Evolutionary conservation across 2,113 vertebrate genomes (phyloP).

Genomic region (Platycercus adscitus): DNA sequence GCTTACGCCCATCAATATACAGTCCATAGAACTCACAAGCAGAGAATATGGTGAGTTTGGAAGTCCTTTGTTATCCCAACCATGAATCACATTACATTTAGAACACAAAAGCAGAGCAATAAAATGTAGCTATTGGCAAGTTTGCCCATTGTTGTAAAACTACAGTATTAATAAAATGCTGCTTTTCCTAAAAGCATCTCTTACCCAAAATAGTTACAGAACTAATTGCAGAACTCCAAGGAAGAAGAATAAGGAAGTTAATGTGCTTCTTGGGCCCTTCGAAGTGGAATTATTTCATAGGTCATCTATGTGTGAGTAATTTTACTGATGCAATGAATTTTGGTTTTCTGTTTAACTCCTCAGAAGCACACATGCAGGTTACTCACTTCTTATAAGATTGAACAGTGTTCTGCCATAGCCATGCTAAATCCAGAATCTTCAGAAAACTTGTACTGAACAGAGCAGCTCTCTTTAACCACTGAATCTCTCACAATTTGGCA

Average conservation of each 20-base stretch:
- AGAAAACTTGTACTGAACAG: not conserved
- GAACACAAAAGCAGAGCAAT: not conserved
- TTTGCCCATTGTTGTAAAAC: not conserved
- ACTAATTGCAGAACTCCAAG: not conserved
- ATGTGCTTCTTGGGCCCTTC: not conserved
- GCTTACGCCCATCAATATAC: not conserved
- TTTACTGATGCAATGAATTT: not conserved
- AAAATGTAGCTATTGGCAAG: not conserved
- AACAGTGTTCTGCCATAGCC: not conserved
- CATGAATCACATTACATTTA: not conserved
- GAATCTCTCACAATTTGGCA: not conserved
- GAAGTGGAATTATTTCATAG: not conserved
- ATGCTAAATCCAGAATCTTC: not conserved
- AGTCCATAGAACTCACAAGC: not conserved
- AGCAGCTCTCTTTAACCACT: not conserved
- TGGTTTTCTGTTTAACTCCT: not conserved
- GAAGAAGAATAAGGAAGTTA: not conserved
- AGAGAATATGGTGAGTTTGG: not conserved
- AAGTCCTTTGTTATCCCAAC: not conserved
- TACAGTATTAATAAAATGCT: not conserved
- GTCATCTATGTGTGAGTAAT: not conserved
- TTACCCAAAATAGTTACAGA: not conserved
- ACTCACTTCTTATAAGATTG: not conserved
- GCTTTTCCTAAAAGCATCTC: not conserved
- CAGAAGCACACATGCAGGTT: not conserved